Percentiles rank a stretch among this genome's conserved stretches.
Evolutionary conservation across 2,113 vertebrate genomes (phyloP).

Genomic region (Grantiella picta): DNA sequence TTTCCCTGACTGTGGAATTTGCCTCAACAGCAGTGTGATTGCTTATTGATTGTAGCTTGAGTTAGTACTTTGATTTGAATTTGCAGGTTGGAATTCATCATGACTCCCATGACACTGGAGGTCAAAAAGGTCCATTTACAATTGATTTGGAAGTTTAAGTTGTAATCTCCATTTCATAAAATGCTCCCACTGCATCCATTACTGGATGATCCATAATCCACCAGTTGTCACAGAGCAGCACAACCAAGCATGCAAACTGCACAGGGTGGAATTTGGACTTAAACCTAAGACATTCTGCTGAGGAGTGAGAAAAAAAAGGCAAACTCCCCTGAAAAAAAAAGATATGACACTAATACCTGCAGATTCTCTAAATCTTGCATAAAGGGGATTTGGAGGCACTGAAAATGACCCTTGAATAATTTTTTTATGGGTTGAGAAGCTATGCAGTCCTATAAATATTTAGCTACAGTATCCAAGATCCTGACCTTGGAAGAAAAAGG

Average conservation of each 20-base stretch:
- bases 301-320: not conserved
- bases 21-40: not conserved
- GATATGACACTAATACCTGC: not conserved
- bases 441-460: not conserved
- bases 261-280: not conserved
- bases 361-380: not conserved
- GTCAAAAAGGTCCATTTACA: constrained; percentile 14
- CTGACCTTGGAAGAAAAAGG: not conserved
- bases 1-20: not conserved
- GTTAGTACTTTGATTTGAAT: not conserved
- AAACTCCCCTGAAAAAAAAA: not conserved
- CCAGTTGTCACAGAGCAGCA: not conserved
- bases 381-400: not conserved
- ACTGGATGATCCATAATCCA: not conserved
- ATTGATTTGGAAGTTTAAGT: not conserved
- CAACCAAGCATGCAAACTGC: not conserved
- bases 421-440: not conserved
- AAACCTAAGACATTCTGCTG: not conserved
- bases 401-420: not conserved
- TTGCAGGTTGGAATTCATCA: constrained; percentile 4
- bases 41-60: not conserved
- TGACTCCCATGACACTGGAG: not conserved
- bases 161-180: constrained; percentile 15
- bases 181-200: not conserved
- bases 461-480: not conserved